These are phyloP conservation scores for Picus viridis DNA, from an alignment of 2,797 vertebrate species.

Conservation along the genomic window DNA sequence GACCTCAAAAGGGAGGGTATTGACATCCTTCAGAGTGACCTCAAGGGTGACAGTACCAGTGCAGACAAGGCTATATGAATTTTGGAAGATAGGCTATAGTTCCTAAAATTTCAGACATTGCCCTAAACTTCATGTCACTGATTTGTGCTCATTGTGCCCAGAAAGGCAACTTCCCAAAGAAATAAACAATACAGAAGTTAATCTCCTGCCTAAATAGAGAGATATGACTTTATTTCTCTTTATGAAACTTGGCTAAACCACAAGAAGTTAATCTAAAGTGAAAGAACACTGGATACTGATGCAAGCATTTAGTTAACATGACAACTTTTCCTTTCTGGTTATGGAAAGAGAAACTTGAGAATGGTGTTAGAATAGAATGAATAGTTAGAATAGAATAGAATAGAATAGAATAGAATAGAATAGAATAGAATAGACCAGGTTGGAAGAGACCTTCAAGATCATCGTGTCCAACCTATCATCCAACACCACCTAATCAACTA, in stretches of 20 bases:
- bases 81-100: background rate
- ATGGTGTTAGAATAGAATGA: background rate
- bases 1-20: background rate
- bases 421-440: too few relatives aligned
- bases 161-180: background rate
- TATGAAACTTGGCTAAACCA: background rate
- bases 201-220: background rate
- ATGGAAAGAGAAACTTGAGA: background rate
- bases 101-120: background rate
- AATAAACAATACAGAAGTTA: background rate
- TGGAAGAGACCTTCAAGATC: too few relatives aligned
- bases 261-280: background rate
- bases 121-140: background rate
- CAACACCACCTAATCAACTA: too few relatives aligned
- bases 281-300: background rate
- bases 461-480: too few relatives aligned
- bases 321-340: background rate
- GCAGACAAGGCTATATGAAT: background rate
- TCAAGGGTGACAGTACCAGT: background rate
- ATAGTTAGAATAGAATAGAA: too few relatives aligned
- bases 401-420: too few relatives aligned
- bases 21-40: background rate
- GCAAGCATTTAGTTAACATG: background rate
- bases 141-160: background rate
- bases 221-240: background rate